Conservation (phyloP, 1,140 invertebrate species). For the Pseudomyrmex flavicornis region DNA sequence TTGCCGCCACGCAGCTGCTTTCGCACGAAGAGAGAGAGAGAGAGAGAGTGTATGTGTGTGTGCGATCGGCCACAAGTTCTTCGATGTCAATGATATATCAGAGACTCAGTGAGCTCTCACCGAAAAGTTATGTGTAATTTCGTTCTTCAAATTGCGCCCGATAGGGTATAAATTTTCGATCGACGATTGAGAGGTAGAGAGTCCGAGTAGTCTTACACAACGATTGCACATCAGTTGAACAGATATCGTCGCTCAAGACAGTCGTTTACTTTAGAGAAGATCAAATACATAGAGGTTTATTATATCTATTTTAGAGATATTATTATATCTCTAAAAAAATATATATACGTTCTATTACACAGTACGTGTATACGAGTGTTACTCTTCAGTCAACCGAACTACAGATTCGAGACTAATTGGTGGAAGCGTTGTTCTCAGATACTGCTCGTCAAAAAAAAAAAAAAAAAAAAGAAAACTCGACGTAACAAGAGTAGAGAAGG, state of each 20-base stretch:
- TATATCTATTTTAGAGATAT: no score
- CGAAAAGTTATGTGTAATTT: slow-evolving; percentile 13
- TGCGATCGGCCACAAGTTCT: slow-evolving; percentile 20
- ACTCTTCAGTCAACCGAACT: no score
- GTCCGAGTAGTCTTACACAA: neutral
- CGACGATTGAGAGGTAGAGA: neutral
- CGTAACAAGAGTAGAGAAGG: neutral
- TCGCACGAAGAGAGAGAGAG: no score
- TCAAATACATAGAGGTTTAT: no score
- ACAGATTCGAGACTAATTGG: neutral
- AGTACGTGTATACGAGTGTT: no score
- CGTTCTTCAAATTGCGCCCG: neutral
- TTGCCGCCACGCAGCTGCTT: neutral
- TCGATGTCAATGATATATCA: slow-evolving; percentile 36
- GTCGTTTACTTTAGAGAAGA: no score
- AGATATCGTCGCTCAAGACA: neutral
- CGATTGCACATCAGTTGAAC: neutral
- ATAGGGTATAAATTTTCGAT: neutral
- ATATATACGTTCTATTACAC: no score
- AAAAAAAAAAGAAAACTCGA: slow-evolving; percentile 13
- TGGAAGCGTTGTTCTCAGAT: neutral
- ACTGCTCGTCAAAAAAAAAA: neutral
- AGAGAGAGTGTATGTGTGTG: neutral
- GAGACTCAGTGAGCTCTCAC: neutral
- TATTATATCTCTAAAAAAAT: no score